Percentiles rank a stretch among this genome's conserved stretches.
Conservation (phyloP, 2,888 invertebrate genomes). For the Phania funesta region DNA sequence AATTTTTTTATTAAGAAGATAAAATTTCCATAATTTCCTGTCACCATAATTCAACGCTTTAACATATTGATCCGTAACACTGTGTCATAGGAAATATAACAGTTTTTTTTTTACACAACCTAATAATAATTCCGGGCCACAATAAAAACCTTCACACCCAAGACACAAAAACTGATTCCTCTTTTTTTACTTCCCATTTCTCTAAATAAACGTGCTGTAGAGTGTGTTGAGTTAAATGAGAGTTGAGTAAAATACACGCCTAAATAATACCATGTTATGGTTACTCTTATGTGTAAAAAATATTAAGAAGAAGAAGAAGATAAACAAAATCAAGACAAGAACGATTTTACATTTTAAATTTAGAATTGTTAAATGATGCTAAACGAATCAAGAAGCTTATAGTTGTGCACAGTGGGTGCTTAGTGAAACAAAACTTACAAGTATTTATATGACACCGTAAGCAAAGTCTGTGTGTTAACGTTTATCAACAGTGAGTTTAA, state of each 20-base stretch:
- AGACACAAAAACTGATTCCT: too few relatives aligned
- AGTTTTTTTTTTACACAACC: too few relatives aligned
- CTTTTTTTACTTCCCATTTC: not conserved
- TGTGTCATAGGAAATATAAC: too few relatives aligned
- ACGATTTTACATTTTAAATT: constrained; percentile 34
- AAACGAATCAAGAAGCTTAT: not conserved
- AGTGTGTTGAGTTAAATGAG: not conserved
- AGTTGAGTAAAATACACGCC: not conserved
- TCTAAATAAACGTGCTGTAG: not conserved
- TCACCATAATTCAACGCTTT: too few relatives aligned
- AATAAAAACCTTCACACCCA: too few relatives aligned
- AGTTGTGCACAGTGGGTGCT: not conserved
- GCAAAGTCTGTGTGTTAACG: too few relatives aligned
- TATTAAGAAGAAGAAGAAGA: not conserved
- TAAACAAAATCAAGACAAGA: constrained; percentile 28
- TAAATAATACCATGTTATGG: constrained; percentile 27
- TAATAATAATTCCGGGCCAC: too few relatives aligned
- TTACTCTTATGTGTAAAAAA: constrained; percentile 8
- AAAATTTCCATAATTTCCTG: too few relatives aligned
- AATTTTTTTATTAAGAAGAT: too few relatives aligned
- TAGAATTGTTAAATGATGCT: not conserved
- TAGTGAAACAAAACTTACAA: not conserved
- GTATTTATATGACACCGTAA: too few relatives aligned
- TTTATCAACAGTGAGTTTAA: too few relatives aligned
- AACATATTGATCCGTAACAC: too few relatives aligned